Percentiles rank a stretch among this genome's conserved stretches.
phyloP scores from a whole-genome alignment of 92 coral and sea anemone genomes.

The Isaurus tuberculatus region DNA sequence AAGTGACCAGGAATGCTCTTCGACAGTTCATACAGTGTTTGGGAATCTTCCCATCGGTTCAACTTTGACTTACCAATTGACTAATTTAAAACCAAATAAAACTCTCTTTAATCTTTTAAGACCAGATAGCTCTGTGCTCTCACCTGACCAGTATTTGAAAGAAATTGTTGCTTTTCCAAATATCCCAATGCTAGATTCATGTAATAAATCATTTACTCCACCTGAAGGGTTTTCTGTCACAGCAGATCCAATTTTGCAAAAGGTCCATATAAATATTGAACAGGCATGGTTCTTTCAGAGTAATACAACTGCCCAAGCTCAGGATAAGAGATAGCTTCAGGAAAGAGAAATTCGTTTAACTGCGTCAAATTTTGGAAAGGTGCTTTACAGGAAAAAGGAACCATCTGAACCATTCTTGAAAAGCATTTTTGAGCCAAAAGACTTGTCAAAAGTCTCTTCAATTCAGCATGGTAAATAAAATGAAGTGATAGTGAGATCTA shows the following conservation, averaged over 20 bases:
- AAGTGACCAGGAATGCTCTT: conserved; percentile 62
- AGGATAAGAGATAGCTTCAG: conserved; percentile 55
- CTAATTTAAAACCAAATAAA: conserved; percentile 18
- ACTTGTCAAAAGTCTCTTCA: conserved; percentile 59
- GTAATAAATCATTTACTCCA: conserved; percentile 1
- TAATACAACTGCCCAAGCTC: conserved; percentile 59
- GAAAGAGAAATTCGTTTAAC: conserved; percentile 59
- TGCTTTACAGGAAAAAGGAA: conserved; percentile 43
- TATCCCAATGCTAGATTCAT: not conserved
- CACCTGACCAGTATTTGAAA: not conserved
- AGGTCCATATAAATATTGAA: conserved; percentile 35
- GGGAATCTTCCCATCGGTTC: conserved; percentile 64
- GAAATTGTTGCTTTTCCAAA: conserved; percentile 8
- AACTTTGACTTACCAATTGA: conserved; percentile 56
- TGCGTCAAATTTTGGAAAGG: conserved; percentile 68
- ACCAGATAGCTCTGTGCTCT: not conserved
- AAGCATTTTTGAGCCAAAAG: conserved; percentile 35
- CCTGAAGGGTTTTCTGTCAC: not conserved
- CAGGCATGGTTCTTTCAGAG: conserved; percentile 55
- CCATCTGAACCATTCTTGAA: conserved; percentile 60
- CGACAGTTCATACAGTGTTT: conserved; percentile 57
- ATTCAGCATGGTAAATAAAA: conserved; percentile 67
- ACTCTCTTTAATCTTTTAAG: not conserved
- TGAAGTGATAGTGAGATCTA: conserved; percentile 58
- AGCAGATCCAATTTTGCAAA: conserved; percentile 44